phyloP scores from a whole-genome alignment of 2,797 vertebrate species.

The Urocyon cinereoargenteus region DNA sequence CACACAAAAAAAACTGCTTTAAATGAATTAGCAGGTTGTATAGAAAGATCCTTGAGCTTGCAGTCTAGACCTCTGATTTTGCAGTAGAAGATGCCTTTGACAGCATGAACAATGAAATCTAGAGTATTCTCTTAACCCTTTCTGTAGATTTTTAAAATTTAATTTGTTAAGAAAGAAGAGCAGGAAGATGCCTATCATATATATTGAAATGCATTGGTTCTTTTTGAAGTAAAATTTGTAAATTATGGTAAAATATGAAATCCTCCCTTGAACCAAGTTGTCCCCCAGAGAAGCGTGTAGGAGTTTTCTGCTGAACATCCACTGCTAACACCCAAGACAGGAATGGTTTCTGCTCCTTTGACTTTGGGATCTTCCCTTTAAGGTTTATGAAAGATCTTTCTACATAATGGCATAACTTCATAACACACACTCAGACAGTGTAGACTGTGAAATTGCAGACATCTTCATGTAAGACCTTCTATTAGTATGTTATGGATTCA shows the following conservation, averaged over 20 bases:
- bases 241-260: neutral
- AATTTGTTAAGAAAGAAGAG: neutral
- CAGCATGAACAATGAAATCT: neutral
- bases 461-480: neutral
- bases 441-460: neutral
- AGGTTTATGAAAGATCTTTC: neutral
- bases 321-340: neutral
- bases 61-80: neutral
- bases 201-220: neutral
- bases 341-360: neutral
- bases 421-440: neutral
- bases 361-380: neutral
- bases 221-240: neutral
- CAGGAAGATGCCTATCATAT: neutral
- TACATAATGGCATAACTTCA: neutral
- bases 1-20: neutral
- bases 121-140: neutral
- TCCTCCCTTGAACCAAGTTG: neutral
- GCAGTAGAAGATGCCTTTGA: neutral
- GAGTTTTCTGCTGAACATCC: neutral
- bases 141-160: neutral
- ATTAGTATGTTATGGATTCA: neutral
- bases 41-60: neutral
- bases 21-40: neutral
- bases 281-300: neutral